Percentiles rank a stretch among this genome's conserved stretches.
phyloP scores from a whole-genome alignment of 2,797 vertebrate genomes.

The Vultur gryphus region DNA sequence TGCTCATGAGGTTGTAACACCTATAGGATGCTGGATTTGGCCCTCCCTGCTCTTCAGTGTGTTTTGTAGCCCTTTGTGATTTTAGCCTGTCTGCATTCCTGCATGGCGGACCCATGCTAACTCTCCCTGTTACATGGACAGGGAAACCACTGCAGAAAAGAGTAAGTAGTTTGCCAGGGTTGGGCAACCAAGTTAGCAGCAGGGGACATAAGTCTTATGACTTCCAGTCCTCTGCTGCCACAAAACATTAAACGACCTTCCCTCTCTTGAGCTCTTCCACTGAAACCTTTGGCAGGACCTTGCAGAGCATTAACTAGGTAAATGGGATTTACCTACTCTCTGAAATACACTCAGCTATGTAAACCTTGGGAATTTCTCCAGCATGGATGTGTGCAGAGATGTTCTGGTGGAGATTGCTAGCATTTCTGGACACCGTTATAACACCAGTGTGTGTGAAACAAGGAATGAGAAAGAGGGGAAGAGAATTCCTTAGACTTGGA shows the following conservation, averaged over 20 bases:
- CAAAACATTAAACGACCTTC: background rate
- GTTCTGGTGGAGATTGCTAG: background rate
- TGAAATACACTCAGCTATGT: fast-evolving
- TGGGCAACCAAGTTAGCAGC: background rate
- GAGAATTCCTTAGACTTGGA: background rate
- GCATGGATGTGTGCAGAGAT: background rate
- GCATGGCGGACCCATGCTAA: fast-evolving
- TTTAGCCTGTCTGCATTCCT: background rate
- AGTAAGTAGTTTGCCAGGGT: background rate
- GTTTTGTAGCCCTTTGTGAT: background rate
- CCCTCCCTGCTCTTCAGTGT: background rate
- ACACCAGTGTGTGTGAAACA: background rate
- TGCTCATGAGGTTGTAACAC: background rate
- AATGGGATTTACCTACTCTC: background rate
- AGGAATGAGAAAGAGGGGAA: background rate
- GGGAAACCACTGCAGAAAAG: background rate
- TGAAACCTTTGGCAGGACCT: background rate
- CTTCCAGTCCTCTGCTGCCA: background rate
- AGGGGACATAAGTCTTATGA: background rate
- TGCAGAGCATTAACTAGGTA: background rate
- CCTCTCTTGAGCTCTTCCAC: background rate
- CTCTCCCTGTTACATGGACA: background rate
- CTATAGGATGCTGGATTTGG: background rate
- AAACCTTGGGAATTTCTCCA: background rate
- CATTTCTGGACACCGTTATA: background rate